Base-by-base conservation (phyloP, 2,797 vertebrate species). In the Loriculus beryllinus region DNA sequence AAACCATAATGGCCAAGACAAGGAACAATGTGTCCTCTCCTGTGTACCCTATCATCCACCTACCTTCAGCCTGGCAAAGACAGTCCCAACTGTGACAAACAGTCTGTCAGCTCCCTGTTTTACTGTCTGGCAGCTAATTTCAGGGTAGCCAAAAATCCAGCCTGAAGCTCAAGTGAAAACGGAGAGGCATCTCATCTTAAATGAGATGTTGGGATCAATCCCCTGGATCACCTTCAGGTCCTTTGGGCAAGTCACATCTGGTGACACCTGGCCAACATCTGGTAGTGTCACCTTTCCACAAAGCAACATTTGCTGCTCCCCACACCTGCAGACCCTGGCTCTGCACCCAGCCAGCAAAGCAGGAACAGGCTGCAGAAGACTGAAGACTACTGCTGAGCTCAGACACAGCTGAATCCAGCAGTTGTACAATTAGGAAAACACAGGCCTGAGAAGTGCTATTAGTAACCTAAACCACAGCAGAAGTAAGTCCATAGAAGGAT, bases 1-100 rank as follows among this genome's bases (percentile, higher is more conserved):
- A 96, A 95, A 72, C 86, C 5, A 3, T 68, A 93, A 90, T 15
- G 42, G 96, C 86, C 86, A 96, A 94, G 89, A 80, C 9, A 23
- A 68, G 52, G 77, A 96, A 76, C 62, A 81, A 37, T 63, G 85
- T 92, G 94, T 95, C 89, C 96, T 97, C 95, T 97, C 92, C 93
- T 84, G 89, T 84, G 95, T 86, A 92, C 93, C 93, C 74, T 92
- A 90, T 82, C 95, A 88, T 39, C 82, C 77, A 76, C 92, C 92
- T 95, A 96, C 95, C 92, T 95, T 92, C 76, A 74, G 63, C 77
- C 82, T 40, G 45, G 31, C 0, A 51, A 86, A 87, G 89, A 94
- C 87, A 74, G 74, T 81, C 89, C 79, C 85, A 91, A 82, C 70
- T 39, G 33, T 93, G 92, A 94, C 91, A 90, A 96, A 91, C 87